Evolutionary conservation across 2,113 vertebrate species (phyloP).

Genomic region (Scomber colias): DNA sequence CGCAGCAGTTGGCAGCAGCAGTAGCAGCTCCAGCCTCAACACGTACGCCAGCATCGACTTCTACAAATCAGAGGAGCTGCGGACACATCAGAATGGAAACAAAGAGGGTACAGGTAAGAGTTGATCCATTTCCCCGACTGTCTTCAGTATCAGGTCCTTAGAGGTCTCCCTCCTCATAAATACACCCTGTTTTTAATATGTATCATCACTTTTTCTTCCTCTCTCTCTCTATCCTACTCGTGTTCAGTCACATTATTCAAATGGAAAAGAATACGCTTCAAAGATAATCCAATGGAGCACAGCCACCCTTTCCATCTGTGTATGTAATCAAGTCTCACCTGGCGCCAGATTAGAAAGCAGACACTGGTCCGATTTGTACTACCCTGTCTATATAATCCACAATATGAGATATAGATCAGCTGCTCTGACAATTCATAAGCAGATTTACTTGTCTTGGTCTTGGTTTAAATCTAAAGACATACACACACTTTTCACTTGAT

Average conservation of each 20-base stretch:
- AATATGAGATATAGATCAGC: slow-evolving; percentile 31
- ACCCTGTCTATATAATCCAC: slow-evolving; percentile 31
- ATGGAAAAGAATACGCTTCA: slow-evolving; percentile 28
- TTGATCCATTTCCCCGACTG: too few relatives aligned
- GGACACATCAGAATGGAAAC: slow-evolving; percentile 75
- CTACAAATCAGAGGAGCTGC: slow-evolving; percentile 85
- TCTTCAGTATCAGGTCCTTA: too few relatives aligned
- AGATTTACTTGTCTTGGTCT: slow-evolving; percentile 32
- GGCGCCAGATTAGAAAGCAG: slow-evolving; percentile 57
- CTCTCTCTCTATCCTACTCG: not conserved
- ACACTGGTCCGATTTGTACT: slow-evolving; percentile 47
- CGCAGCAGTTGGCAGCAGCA: slow-evolving; percentile 50
- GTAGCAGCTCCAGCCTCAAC: slow-evolving; percentile 78
- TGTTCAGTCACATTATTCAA: slow-evolving; percentile 17
- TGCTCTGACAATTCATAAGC: slow-evolving; percentile 28
- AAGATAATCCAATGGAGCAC: slow-evolving; percentile 55
- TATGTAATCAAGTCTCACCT: slow-evolving; percentile 70
- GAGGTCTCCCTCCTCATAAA: not conserved
- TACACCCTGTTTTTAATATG: not conserved
- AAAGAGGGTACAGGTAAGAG: slow-evolving; percentile 83
- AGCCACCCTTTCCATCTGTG: slow-evolving; percentile 26
- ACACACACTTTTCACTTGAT: slow-evolving; percentile 21
- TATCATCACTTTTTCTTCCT: not conserved
- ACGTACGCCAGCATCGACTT: slow-evolving; percentile 89
- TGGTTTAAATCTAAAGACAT: slow-evolving; percentile 8